Conservation (phyloP, 1,140 invertebrate genomes). For the Ostrea denselamellosa region DNA sequence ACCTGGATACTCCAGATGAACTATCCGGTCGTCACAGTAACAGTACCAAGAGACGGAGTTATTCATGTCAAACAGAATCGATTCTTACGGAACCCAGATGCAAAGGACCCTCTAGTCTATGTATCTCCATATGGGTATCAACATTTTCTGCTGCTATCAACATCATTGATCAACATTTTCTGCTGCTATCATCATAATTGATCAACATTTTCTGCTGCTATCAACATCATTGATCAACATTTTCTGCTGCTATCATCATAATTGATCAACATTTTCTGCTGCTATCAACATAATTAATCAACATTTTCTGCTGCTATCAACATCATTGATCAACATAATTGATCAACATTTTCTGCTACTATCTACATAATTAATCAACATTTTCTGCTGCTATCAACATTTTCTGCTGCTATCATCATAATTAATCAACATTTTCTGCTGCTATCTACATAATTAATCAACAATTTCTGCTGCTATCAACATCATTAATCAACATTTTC, state of each 20-base stretch:
- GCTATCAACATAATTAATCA: too few relatives aligned
- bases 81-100: conserved; percentile 64
- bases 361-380: not conserved
- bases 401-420: not conserved
- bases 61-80: conserved; percentile 62
- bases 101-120: conserved; percentile 57
- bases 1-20: conserved; percentile 94
- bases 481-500: too few relatives aligned
- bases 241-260: not conserved
- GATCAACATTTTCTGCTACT: too few relatives aligned
- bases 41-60: conserved; percentile 42
- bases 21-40: conserved; percentile 89
- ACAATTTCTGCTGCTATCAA: too few relatives aligned
- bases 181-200: not conserved
- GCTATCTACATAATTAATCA: too few relatives aligned
- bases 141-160: not conserved
- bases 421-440: not conserved
- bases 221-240: too few relatives aligned
- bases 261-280: not conserved
- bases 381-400: not conserved
- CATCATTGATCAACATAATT: not conserved
- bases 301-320: too few relatives aligned
- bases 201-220: not conserved
- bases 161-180: too few relatives aligned
- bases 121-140: not conserved